Conservation (phyloP, 2,888 invertebrate genomes). For the Scrobipalpa atriplicella region DNA sequence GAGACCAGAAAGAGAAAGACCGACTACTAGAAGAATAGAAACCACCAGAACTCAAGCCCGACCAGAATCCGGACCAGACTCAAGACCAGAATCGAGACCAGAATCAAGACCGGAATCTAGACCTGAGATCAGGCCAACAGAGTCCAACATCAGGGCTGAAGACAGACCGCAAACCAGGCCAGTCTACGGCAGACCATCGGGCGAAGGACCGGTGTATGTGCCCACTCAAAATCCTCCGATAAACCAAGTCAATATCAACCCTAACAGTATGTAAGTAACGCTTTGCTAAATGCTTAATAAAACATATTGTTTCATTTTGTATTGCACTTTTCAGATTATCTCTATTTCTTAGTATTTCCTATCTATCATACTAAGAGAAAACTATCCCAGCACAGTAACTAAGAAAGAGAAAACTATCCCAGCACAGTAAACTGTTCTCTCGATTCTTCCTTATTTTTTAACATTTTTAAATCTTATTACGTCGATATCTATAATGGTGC, state of each 20-base stretch:
- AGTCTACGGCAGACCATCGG: conserved; percentile 51
- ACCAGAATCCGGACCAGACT: conserved; percentile 27
- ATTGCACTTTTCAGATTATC: not conserved
- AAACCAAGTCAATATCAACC: conserved; percentile 48
- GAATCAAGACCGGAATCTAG: conserved; percentile 25
- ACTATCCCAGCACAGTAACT: no score
- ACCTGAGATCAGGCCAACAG: conserved; percentile 29
- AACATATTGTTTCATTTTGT: not conserved
- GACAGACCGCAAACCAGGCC: conserved; percentile 56
- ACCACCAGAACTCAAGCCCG: conserved; percentile 29
- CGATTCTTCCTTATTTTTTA: no score
- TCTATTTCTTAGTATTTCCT: not conserved
- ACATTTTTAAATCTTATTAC: no score
- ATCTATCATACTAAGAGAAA: no score
- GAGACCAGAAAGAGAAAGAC: conserved; percentile 29
- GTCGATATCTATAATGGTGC: no score
- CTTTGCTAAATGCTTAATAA: conserved; percentile 17
- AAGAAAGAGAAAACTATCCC: no score
- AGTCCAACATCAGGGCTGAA: conserved; percentile 46
- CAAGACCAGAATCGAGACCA: conserved; percentile 47
- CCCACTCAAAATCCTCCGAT: conserved; percentile 51
- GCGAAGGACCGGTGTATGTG: conserved; percentile 61
- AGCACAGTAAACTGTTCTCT: no score
- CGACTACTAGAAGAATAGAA: conserved; percentile 27
- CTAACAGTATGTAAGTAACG: conserved; percentile 66